Evolutionary conservation across 2,888 invertebrate species (phyloP), one percentile per base, ranked within the genome.

Genomic region (Epistrophella euchroma): DNA sequence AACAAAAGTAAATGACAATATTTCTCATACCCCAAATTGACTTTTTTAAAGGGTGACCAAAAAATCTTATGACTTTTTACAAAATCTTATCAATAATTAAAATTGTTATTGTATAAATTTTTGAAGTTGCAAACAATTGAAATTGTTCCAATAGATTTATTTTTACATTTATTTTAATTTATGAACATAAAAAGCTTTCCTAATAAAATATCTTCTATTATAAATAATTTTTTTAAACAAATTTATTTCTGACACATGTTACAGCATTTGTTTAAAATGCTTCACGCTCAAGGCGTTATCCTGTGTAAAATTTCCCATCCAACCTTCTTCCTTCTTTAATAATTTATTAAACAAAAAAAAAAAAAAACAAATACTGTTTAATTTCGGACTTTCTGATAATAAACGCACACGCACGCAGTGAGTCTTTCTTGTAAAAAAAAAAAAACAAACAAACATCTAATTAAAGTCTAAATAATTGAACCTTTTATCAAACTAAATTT

Each of bases 341-440:
- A 68, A 72, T 43, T 79, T 47, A 80, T 56, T n/a, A n/a, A 73
- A 47, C 52, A 47, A 74, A 64, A 58, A 72, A 74, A 13, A 56
- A 47, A 73, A 60, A 50, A 73, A 68, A 56, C 25, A 86, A 58
- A 71, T 50, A 79, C 79, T 72, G 79, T 90, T 89, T 90, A 89
- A 90, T 90, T 91, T 91, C 92, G 92, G 92, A 91, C 91, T 91
- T 90, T 90, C 90, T 89, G 90, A 89, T 90, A 91, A 90, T 90
- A 90, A 68, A 89, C 92, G 92, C 93, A 92, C 91, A 92, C 92
- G 92, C 92, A 92, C 92, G 92, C 92, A 92, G 93, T 92, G 93
- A 92, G 92, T 92, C 91, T 90, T 90, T 83, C 86, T 76, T 72
- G 62, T 72, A 25, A 68, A 64, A 71, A 73, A 75, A 75, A 77